Percentiles rank a stretch among this genome's conserved stretches.
Conservation (phyloP, 1,140 invertebrate species). For the Drosophila kurseongensis region DNA sequence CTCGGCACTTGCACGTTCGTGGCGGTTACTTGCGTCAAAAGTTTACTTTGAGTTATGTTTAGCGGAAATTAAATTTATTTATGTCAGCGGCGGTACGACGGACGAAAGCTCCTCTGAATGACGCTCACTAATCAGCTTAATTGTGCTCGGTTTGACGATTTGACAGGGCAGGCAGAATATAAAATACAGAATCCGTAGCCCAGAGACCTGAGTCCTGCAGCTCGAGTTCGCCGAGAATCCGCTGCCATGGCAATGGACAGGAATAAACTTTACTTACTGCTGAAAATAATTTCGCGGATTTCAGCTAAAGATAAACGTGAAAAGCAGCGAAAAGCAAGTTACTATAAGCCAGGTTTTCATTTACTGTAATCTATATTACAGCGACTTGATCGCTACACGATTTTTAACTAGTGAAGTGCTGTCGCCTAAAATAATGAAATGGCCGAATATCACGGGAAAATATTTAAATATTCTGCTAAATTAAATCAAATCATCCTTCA, state of each 20-base stretch:
- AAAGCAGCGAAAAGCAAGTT: background rate
- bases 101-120: constrained; percentile 26
- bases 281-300: background rate
- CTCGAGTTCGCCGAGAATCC: background rate
- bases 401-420: background rate
- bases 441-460: too few species aligned
- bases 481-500: too few species aligned
- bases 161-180: constrained; percentile 10
- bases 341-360: constrained; percentile 2
- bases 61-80: constrained; percentile 58
- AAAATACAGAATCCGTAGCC: background rate
- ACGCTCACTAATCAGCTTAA: constrained; percentile 60
- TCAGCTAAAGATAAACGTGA: background rate
- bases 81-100: constrained; percentile 23
- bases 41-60: constrained; percentile 64
- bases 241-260: constrained; percentile 14
- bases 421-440: too few species aligned
- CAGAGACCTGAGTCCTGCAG: background rate
- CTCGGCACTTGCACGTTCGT: constrained; percentile 25
- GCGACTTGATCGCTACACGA: background rate
- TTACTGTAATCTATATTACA: background rate
- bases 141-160: constrained; percentile 49
- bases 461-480: too few species aligned
- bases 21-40: constrained; percentile 41
- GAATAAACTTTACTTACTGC: constrained; percentile 19